A percentile compares a stretch with the other conserved stretches of the same genome.
Conservation (phyloP, 1,140 invertebrate genomes). For the Carcinoscorpius rotundicauda region DNA sequence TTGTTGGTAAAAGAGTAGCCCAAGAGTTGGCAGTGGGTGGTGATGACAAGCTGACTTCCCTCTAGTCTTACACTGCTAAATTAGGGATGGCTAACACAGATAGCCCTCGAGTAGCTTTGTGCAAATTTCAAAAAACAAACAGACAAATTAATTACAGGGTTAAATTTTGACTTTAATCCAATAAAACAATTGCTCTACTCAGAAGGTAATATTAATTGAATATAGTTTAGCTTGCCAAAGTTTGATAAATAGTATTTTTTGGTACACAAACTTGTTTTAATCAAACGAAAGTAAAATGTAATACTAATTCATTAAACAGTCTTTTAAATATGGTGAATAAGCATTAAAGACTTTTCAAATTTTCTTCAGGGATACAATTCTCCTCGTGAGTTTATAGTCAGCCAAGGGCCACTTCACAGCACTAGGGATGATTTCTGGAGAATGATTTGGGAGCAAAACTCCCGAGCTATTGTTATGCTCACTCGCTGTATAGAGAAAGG, state of each 20-base stretch:
- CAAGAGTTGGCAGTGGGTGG: too few relatives aligned
- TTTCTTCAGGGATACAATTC: conserved; percentile 60
- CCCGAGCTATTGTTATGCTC: conserved; percentile 89
- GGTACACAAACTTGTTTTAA: not conserved
- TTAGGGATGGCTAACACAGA: too few relatives aligned
- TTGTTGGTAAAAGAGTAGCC: too few relatives aligned
- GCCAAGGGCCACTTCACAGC: conserved; percentile 88
- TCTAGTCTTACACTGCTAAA: too few relatives aligned
- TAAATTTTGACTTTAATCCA: too few relatives aligned
- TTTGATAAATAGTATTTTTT: not conserved
- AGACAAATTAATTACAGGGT: too few relatives aligned
- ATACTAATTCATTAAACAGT: not conserved
- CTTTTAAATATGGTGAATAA: not conserved
- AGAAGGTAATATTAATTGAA: too few relatives aligned
- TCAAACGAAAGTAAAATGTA: not conserved
- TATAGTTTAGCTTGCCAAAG: too few relatives aligned
- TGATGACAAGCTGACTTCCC: too few relatives aligned
- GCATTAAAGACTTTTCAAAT: not conserved
- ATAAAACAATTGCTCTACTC: too few relatives aligned
- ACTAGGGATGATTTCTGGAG: conserved; percentile 97
- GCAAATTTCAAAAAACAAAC: too few relatives aligned
- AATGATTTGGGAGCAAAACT: conserved; percentile 96
- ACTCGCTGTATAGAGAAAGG: conserved; percentile 85
- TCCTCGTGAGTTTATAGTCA: conserved; percentile 89
- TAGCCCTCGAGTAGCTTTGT: too few relatives aligned